Percentiles rank a stretch among this genome's conserved stretches.
These are phyloP conservation scores for Tetramorium parvispinum DNA, from an alignment of 1,140 invertebrate species.

Conservation along the genomic window DNA sequence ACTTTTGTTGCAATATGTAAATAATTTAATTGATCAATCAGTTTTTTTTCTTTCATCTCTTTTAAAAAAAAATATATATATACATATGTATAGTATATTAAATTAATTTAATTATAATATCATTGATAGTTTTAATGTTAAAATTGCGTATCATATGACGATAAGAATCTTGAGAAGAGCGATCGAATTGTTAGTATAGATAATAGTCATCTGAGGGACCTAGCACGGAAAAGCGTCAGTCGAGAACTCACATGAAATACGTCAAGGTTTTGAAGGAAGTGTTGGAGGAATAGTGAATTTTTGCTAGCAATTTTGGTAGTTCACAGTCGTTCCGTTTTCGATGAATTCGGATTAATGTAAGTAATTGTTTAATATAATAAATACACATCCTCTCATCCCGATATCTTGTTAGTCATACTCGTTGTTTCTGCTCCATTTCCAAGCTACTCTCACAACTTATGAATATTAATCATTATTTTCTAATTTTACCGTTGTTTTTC, in stretches of 20 bases:
- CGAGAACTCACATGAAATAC: not conserved
- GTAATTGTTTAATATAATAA: not conserved
- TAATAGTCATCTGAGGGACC: not conserved
- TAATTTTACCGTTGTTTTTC: conserved; percentile 3
- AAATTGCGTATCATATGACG: not conserved
- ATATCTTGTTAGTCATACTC: not conserved
- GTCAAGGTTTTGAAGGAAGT: not conserved
- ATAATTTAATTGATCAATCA: no score
- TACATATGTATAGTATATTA: no score
- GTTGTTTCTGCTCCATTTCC: conserved; percentile 19
- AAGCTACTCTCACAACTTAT: conserved; percentile 19
- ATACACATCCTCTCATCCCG: not conserved
- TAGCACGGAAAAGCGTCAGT: not conserved
- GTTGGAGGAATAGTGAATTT: not conserved
- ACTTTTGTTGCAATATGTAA: no score
- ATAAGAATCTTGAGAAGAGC: not conserved
- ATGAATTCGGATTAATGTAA: conserved; percentile 45
- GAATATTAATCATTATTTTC: conserved; percentile 44
- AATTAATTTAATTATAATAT: no score
- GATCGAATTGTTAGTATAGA: not conserved
- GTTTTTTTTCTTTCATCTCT: no score
- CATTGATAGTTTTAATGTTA: not conserved
- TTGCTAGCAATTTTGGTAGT: not conserved
- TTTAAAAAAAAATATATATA: no score
- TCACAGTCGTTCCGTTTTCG: not conserved